phyloP scores from a whole-genome alignment of 2,888 invertebrate genomes.

The Branchipolynoe longqiensis region DNA sequence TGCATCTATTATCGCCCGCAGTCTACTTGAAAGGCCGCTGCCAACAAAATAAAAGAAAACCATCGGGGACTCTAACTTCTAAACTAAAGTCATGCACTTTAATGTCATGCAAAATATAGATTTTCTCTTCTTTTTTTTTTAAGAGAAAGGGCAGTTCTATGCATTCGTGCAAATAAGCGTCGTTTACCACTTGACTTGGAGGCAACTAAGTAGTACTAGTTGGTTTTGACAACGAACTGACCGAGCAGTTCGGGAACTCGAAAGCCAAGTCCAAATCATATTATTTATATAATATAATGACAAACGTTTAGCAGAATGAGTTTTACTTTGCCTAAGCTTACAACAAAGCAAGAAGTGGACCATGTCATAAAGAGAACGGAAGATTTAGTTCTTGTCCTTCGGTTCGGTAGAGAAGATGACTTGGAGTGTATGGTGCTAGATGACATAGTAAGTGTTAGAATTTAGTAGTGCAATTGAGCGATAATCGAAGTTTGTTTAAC shows the following conservation, averaged over 20 bases:
- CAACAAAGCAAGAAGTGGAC: slow-evolving; percentile 77
- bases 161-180: background rate
- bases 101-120: background rate
- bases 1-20: slow-evolving; percentile 11
- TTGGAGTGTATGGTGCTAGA: slow-evolving; percentile 78
- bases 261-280: background rate
- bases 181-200: background rate
- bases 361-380: slow-evolving; percentile 75
- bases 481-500: background rate
- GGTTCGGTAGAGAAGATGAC: slow-evolving; percentile 80
- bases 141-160: background rate
- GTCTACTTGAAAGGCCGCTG: background rate
- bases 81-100: too few species aligned
- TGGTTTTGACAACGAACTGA: background rate
- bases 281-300: background rate
- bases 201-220: background rate
- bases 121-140: background rate
- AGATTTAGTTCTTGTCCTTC: slow-evolving; percentile 79
- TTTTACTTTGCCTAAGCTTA: slow-evolving; percentile 71
- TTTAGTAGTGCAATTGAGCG: background rate
- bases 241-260: background rate
- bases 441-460: slow-evolving; percentile 75
- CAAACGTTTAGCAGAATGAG: slow-evolving; percentile 60
- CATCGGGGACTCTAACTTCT: too few species aligned
- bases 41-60: background rate